These are phyloP conservation scores for Cryptus viduatorius DNA, from an alignment of 2,888 invertebrate species.

Conservation along the genomic window DNA sequence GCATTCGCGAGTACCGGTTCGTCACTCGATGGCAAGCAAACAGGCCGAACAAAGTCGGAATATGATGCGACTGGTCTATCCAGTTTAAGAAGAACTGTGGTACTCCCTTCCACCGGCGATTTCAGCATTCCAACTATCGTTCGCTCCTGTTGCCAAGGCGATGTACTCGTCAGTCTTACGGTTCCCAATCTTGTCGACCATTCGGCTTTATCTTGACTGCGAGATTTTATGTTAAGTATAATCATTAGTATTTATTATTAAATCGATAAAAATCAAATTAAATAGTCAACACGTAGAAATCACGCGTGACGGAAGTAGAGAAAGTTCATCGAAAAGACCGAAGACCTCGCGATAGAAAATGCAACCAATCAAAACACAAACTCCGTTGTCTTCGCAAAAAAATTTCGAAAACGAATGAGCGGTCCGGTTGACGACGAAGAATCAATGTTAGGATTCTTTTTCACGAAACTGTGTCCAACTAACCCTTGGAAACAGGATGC, in stretches of 20 bases:
- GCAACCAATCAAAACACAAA: too few species aligned
- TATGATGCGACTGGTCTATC: constrained; percentile 90
- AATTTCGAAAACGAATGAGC: not conserved
- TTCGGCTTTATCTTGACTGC: constrained; percentile 93
- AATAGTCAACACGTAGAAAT: too few species aligned
- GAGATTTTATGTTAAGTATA: not conserved
- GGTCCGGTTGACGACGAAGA: not conserved
- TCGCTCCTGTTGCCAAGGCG: constrained; percentile 95
- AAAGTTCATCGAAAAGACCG: too few species aligned
- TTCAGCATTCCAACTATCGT: constrained; percentile 94
- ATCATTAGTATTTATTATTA: too few species aligned
- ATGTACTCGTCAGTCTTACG: constrained; percentile 91
- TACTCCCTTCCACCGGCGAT: constrained; percentile 95
- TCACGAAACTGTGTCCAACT: constrained; percentile 58
- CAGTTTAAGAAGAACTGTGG: constrained; percentile 92
- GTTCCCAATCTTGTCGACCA: constrained; percentile 94
- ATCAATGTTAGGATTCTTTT: not conserved
- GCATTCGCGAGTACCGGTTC: constrained; percentile 82
- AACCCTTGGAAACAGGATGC: constrained; percentile 93
- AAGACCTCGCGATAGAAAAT: too few species aligned
- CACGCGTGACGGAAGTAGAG: too few species aligned
- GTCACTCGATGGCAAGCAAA: constrained; percentile 90
- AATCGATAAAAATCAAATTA: too few species aligned
- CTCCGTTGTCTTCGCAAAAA: not conserved
- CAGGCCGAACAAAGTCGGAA: constrained; percentile 94